Evolutionary conservation across 2,888 invertebrate species (phyloP).

Genomic region (Dryococelus australis): DNA sequence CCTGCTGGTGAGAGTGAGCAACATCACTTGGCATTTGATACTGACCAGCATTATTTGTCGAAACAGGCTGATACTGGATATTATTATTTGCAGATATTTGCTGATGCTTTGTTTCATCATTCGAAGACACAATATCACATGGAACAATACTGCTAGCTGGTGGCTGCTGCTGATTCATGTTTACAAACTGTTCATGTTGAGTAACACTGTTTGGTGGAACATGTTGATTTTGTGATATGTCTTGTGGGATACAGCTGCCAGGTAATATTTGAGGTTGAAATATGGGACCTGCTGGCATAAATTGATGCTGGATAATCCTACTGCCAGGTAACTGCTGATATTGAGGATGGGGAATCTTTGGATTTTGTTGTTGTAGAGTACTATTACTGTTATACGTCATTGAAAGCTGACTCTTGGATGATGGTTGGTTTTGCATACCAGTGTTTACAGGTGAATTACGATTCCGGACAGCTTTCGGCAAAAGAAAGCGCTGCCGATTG

Average conservation of each 20-base stretch:
- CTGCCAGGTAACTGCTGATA: neutral
- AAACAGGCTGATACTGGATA: neutral
- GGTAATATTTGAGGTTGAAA: slow-evolving; percentile 1
- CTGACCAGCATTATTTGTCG: neutral
- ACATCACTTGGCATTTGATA: neutral
- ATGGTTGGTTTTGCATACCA: neutral
- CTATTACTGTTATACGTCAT: neutral
- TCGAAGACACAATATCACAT: neutral
- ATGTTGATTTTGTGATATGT: too few species aligned
- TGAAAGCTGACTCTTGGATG: neutral
- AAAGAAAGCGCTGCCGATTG: neutral
- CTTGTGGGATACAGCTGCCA: neutral
- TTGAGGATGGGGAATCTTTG: neutral
- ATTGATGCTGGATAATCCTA: neutral
- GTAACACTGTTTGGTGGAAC: neutral
- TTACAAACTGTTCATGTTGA: neutral
- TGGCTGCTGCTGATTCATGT: neutral
- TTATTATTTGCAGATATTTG: neutral
- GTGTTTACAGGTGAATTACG: neutral
- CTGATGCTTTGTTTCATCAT: neutral
- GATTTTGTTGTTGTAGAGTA: neutral
- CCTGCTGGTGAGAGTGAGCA: neutral
- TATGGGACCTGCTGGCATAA: neutral
- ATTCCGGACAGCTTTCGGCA: neutral
- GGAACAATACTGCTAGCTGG: neutral